These are phyloP conservation scores for Aurelia aurita complex sp. Pacific DNA, from an alignment of 30 jellyfish, hydroid and myxozoan genomes.

Conservation along the genomic window DNA sequence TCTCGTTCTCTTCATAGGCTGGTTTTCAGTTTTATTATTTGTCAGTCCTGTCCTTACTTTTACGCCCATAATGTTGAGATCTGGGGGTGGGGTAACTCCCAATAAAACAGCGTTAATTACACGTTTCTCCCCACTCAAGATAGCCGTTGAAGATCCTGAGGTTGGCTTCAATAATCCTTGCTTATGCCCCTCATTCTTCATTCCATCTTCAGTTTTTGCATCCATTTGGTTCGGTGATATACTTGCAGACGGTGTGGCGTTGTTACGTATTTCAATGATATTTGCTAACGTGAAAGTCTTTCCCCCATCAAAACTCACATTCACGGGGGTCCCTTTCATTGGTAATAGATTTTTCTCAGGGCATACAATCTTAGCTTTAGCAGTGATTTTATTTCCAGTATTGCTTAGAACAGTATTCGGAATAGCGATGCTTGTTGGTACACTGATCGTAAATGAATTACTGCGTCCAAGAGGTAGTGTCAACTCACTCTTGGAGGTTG, in stretches of 20 bases:
- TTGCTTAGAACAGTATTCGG: slow-evolving; percentile 5
- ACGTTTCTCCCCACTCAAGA: not conserved
- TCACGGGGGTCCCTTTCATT: slow-evolving; percentile 42
- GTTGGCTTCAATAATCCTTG: not conserved
- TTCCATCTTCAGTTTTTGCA: not conserved
- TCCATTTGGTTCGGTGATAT: not conserved
- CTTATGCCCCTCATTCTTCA: not conserved
- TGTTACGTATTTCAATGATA: slow-evolving; percentile 32
- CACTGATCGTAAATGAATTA: slow-evolving; percentile 20
- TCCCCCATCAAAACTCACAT: slow-evolving; percentile 51
- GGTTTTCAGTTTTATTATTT: not conserved
- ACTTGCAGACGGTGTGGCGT: not conserved
- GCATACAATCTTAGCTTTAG: slow-evolving; percentile 48
- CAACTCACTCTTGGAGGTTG: too few relatives aligned
- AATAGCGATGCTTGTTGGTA: slow-evolving; percentile 26
- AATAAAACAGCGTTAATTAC: not conserved
- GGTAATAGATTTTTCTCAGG: slow-evolving; percentile 36
- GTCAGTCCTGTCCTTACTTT: not conserved
- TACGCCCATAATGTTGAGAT: not conserved
- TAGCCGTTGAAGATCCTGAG: too few relatives aligned
- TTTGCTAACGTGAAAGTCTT: slow-evolving; percentile 48
- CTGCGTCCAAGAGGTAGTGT: not conserved
- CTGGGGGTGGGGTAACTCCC: not conserved
- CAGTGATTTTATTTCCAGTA: slow-evolving; percentile 34
- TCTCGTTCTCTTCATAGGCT: not conserved